These are phyloP conservation scores for Dryobotodes eremita DNA, from an alignment of 2,888 invertebrate genomes.

Conservation along the genomic window DNA sequence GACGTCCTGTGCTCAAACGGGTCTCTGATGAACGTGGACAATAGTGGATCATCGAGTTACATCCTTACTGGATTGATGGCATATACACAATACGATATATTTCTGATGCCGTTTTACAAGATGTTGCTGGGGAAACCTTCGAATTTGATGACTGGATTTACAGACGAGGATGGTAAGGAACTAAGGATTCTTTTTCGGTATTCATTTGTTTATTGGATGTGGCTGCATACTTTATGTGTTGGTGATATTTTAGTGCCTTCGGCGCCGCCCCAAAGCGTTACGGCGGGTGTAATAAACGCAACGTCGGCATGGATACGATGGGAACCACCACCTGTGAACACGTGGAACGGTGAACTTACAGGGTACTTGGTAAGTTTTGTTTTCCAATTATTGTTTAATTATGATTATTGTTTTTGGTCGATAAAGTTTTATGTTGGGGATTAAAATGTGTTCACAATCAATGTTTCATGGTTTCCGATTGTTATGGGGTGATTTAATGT, in stretches of 20 bases:
- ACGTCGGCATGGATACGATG: constrained; percentile 96
- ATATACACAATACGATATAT: constrained; percentile 97
- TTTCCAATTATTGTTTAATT: constrained; percentile 67
- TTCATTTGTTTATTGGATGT: constrained; percentile 60
- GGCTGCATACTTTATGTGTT: constrained; percentile 61
- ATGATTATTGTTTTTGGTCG: constrained; percentile 67
- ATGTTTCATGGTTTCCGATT: constrained; percentile 21
- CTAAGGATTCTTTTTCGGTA: not conserved
- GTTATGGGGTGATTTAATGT: not conserved
- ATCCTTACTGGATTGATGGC: constrained; percentile 94
- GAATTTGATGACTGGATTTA: constrained; percentile 96
- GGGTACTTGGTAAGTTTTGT: constrained; percentile 95
- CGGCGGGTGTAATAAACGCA: constrained; percentile 95
- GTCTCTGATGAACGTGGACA: constrained; percentile 93
- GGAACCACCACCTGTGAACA: constrained; percentile 94
- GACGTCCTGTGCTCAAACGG: constrained; percentile 89
- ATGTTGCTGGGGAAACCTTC: constrained; percentile 97
- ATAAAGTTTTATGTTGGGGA: constrained; percentile 67
- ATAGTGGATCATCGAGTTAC: constrained; percentile 93
- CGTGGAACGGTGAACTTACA: constrained; percentile 95
- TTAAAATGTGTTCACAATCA: constrained; percentile 36
- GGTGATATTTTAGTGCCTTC: constrained; percentile 92
- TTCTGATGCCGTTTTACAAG: constrained; percentile 97
- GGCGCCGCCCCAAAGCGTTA: constrained; percentile 94
- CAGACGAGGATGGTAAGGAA: constrained; percentile 94